phyloP scores from a whole-genome alignment of 2,113 vertebrate species.

The Nesogale talazaci region DNA sequence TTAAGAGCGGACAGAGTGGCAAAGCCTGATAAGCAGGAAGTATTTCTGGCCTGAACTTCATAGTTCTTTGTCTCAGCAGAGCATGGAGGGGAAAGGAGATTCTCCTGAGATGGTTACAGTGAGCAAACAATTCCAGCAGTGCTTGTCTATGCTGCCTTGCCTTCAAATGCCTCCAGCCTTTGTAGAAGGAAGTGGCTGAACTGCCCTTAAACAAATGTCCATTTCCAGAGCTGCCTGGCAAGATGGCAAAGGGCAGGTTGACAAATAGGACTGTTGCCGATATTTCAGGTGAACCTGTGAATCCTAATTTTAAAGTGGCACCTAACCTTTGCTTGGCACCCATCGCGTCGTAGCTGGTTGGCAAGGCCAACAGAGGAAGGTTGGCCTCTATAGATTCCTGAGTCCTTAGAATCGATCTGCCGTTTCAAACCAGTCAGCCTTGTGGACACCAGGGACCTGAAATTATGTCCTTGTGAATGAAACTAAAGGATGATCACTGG shows the following conservation, averaged over 20 bases:
- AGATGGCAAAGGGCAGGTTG: background rate
- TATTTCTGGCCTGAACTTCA: conserved; percentile 50
- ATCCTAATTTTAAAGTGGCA: conserved; percentile 14
- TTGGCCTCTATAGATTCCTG: conserved; percentile 35
- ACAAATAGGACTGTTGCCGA: background rate
- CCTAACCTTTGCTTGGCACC: background rate
- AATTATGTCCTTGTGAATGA: conserved; percentile 9
- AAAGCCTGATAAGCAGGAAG: conserved; percentile 62
- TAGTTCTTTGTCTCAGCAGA: background rate
- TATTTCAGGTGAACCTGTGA: background rate
- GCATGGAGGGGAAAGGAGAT: background rate
- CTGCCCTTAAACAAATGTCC: conserved; percentile 7
- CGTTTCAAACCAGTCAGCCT: conserved; percentile 20
- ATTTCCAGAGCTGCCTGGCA: background rate
- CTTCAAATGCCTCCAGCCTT: conserved; percentile 42
- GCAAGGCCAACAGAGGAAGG: conserved; percentile 3
- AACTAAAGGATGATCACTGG: conserved; percentile 14
- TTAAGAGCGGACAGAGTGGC: conserved; percentile 55
- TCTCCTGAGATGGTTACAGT: background rate
- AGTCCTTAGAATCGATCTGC: conserved; percentile 9
- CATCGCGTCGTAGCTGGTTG: background rate
- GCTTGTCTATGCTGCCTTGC: background rate
- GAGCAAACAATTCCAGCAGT: background rate
- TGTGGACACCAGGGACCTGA: conserved; percentile 20
- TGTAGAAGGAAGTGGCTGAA: conserved; percentile 16